Evolutionary conservation across 2,113 vertebrate genomes (phyloP).

Genomic region (Percina caprodes): DNA sequence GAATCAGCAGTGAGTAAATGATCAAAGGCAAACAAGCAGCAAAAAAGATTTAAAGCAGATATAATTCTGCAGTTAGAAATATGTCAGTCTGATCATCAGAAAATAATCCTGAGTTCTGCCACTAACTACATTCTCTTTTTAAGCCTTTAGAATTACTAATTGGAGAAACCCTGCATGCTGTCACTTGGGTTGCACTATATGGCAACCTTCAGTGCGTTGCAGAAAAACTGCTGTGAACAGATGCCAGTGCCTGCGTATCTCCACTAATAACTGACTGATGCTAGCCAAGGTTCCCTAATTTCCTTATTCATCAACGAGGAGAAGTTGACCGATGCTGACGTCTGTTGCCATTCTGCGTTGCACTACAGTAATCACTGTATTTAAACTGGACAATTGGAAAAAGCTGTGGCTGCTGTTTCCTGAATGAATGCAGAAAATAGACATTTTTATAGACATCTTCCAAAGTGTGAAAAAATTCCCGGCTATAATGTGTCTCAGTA

Average conservation of each 20-base stretch:
- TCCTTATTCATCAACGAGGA: slow-evolving; percentile 37
- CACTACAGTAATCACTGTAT: slow-evolving; percentile 41
- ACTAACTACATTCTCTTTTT: background rate
- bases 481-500: background rate
- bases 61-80: background rate
- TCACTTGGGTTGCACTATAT: background rate
- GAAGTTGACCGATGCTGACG: background rate
- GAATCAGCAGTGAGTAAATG: slow-evolving; percentile 2
- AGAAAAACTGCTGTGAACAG: slow-evolving; percentile 16
- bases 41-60: slow-evolving; percentile 3
- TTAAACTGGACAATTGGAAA: slow-evolving; percentile 18
- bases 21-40: background rate
- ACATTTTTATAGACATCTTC: background rate
- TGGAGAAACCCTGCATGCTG: background rate
- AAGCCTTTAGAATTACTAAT: background rate
- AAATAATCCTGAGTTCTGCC: background rate
- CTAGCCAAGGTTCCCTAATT: slow-evolving; percentile 23
- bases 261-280: slow-evolving; percentile 40
- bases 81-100: background rate
- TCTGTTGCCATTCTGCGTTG: slow-evolving; percentile 36
- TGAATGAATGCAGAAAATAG: background rate
- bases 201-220: background rate
- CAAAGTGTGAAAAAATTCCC: slow-evolving; percentile 3
- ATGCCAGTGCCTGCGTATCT: slow-evolving; percentile 16
- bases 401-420: background rate